phyloP scores from a whole-genome alignment of 2,797 vertebrate genomes.

The Chromobotia macracanthus region DNA sequence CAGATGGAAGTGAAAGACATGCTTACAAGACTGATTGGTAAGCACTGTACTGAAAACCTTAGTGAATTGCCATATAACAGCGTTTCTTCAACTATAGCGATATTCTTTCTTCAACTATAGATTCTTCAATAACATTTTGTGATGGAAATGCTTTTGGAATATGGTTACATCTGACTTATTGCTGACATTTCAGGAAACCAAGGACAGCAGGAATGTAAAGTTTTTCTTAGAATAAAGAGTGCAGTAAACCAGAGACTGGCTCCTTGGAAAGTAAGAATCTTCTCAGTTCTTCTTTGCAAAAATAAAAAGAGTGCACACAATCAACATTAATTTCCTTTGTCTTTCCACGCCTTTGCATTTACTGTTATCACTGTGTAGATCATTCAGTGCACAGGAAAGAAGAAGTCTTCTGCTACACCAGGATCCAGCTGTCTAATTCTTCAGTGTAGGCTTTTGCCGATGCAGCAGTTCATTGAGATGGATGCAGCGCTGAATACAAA shows the following conservation, averaged over 20 bases:
- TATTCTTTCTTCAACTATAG: background rate
- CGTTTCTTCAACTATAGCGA: background rate
- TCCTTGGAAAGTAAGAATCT: slow-evolving; percentile 61
- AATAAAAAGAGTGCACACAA: background rate
- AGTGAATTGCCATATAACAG: background rate
- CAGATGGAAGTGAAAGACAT: slow-evolving; percentile 63
- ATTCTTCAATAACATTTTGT: background rate
- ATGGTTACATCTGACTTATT: background rate
- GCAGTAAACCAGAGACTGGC: slow-evolving; percentile 54
- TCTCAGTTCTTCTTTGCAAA: background rate
- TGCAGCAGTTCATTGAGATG: slow-evolving; percentile 35
- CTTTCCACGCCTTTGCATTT: background rate
- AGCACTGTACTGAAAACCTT: background rate
- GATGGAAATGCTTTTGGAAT: background rate
- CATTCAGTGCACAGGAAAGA: slow-evolving; percentile 61
- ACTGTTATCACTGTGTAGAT: slow-evolving; percentile 49
- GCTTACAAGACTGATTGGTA: slow-evolving; percentile 60
- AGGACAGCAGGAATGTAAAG: slow-evolving; percentile 53
- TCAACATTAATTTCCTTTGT: background rate
- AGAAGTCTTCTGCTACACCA: slow-evolving; percentile 28
- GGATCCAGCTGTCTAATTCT: slow-evolving; percentile 58
- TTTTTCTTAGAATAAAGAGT: slow-evolving; percentile 62
- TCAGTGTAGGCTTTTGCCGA: slow-evolving; percentile 60
- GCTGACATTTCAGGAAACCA: slow-evolving; percentile 42
- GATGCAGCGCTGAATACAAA: slow-evolving; percentile 46